A percentile compares a stretch with the other conserved stretches of the same genome.
Evolutionary conservation across 1,140 invertebrate genomes (phyloP).

Genomic region (Drusus annulatus): DNA sequence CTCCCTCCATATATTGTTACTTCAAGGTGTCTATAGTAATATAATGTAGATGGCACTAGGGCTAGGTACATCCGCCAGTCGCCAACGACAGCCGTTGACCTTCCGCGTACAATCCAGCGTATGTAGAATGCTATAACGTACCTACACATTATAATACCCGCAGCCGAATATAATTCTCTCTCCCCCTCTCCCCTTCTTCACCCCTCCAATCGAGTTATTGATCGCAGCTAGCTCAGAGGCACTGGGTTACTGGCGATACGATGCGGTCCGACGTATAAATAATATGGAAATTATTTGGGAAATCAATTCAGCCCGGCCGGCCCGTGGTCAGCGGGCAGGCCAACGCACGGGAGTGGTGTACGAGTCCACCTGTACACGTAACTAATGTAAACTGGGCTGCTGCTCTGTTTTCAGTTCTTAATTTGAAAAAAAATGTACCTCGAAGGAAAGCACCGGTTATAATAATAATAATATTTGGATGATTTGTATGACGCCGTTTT

Average conservation of each 20-base stretch:
- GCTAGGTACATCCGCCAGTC: background rate
- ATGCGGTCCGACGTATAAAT: slow-evolving; percentile 17
- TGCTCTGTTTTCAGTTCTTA: too few relatives aligned
- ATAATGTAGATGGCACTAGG: too few relatives aligned
- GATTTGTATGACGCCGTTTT: too few relatives aligned
- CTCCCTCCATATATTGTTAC: too few relatives aligned
- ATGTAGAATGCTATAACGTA: too few relatives aligned
- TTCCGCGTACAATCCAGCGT: background rate
- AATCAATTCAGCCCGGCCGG: slow-evolving; percentile 24
- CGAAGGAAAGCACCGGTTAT: too few relatives aligned
- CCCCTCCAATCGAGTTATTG: slow-evolving; percentile 23
- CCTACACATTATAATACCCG: slow-evolving; percentile 2
- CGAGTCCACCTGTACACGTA: background rate
- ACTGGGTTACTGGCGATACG: slow-evolving; percentile 7
- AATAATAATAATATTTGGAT: too few relatives aligned
- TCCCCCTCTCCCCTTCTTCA: too few relatives aligned
- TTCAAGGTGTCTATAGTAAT: too few relatives aligned
- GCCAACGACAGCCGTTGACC: slow-evolving; percentile 28
- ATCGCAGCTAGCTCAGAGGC: slow-evolving; percentile 4
- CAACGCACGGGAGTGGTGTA: background rate
- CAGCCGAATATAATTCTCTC: slow-evolving; percentile 25
- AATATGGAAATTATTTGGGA: slow-evolving; percentile 35
- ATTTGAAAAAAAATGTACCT: too few relatives aligned
- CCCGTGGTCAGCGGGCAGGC: background rate
- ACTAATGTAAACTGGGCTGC: too few relatives aligned